Percentiles rank a stretch among this genome's conserved stretches.
phyloP scores from a whole-genome alignment of 2,888 invertebrate species.

The Xanthorhoe spadicearia region DNA sequence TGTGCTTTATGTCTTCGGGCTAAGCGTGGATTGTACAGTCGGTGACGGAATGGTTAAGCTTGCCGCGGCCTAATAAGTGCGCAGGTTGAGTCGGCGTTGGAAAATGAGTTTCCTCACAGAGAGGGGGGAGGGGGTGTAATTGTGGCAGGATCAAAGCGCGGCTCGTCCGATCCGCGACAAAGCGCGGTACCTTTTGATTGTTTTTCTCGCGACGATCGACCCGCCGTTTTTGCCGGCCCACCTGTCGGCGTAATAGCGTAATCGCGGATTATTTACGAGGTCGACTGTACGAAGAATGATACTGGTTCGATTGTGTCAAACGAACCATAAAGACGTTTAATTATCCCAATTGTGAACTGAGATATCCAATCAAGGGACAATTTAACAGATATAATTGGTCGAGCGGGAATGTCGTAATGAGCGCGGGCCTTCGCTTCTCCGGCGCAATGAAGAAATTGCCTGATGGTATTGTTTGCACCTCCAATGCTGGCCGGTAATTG shows the following conservation, averaged over 20 bases:
- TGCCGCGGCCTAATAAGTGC: conserved; percentile 73
- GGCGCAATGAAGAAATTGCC: conserved; percentile 28
- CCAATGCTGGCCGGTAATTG: conserved; percentile 18
- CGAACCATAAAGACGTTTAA: conserved; percentile 40
- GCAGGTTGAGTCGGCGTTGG: conserved; percentile 76
- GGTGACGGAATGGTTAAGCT: conserved; percentile 36
- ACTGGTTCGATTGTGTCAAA: conserved; percentile 49
- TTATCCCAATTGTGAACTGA: conserved; percentile 35
- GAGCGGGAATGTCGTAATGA: conserved; percentile 32
- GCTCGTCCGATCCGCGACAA: conserved; percentile 62
- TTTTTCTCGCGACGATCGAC: conserved; percentile 71
- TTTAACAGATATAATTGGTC: conserved; percentile 35
- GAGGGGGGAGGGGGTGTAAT: conserved; percentile 64
- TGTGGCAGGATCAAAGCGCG: conserved; percentile 73
- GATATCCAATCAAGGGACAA: conserved; percentile 31
- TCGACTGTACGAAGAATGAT: conserved; percentile 48
- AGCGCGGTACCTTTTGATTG: conserved; percentile 80
- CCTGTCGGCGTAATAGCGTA: conserved; percentile 66
- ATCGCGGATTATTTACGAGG: conserved; percentile 72
- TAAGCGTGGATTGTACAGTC: conserved; percentile 13
- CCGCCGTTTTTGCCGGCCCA: conserved; percentile 62
- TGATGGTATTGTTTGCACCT: conserved; percentile 32
- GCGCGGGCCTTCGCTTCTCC: conserved; percentile 7
- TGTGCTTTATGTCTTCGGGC: conserved; percentile 37
- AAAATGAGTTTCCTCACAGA: conserved; percentile 81